Evolutionary conservation across 2,888 invertebrate genomes (phyloP).

Genomic region (Drosophila multiciliata): DNA sequence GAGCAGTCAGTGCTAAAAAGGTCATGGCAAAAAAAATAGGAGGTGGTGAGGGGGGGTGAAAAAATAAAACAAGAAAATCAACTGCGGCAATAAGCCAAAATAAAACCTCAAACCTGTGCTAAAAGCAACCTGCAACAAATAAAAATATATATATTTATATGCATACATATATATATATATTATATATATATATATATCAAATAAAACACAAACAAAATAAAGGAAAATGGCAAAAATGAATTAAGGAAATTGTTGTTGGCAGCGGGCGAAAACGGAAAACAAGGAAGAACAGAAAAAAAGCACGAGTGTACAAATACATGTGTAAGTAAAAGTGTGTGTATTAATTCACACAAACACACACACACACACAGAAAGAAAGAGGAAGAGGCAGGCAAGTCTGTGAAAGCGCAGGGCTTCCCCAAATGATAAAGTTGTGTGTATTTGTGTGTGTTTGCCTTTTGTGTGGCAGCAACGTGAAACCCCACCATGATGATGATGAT

Average conservation of each 20-base stretch:
- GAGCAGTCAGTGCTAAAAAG: conserved; percentile 55
- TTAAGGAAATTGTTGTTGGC: conserved; percentile 54
- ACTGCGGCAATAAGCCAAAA: conserved; percentile 67
- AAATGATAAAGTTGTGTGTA: conserved; percentile 77
- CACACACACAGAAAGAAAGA: conserved; percentile 21
- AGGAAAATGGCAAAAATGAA: conserved; percentile 44
- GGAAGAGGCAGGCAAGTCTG: conserved; percentile 49
- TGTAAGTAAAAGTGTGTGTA: conserved; percentile 17
- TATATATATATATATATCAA: conserved; percentile 1
- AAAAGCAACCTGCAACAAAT: conserved; percentile 36
- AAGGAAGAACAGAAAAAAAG: conserved; percentile 26
- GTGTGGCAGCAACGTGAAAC: conserved; percentile 44
- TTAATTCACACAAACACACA: conserved; percentile 31
- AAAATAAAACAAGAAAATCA: conserved; percentile 53
- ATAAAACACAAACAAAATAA: conserved; percentile 38
- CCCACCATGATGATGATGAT: conserved; percentile 29
- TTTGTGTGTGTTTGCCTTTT: conserved; percentile 54
- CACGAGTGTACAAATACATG: conserved; percentile 48
- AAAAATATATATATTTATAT: background rate
- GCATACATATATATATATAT: background rate
- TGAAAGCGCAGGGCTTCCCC: conserved; percentile 80
- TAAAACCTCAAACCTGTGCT: conserved; percentile 68
- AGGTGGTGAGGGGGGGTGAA: background rate
- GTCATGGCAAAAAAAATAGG: conserved; percentile 55
- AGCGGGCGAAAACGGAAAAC: conserved; percentile 52